These are phyloP conservation scores for Pipa parva DNA, from an alignment of 2,113 vertebrate species.

Conservation along the genomic window DNA sequence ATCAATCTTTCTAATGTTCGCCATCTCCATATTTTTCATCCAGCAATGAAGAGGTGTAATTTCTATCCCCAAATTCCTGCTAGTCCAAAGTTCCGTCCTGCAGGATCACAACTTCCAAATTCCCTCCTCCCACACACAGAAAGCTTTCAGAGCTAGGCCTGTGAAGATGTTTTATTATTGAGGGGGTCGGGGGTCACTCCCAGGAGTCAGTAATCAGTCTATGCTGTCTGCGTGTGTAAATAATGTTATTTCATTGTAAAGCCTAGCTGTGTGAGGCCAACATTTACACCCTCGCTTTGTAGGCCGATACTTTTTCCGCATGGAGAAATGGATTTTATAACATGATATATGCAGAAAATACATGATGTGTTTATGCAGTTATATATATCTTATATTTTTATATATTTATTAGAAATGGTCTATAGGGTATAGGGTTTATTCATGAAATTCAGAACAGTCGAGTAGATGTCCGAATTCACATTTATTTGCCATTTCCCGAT, in stretches of 20 bases:
- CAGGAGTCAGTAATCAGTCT: conserved; percentile 13
- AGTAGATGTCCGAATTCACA: too few species aligned
- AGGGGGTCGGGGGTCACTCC: neutral
- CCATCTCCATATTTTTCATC: too few species aligned
- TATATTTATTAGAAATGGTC: too few species aligned
- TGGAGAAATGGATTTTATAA: too few species aligned
- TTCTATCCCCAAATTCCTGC: neutral
- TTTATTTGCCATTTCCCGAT: too few species aligned
- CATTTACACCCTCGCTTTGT: fast-evolving
- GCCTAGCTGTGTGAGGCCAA: fast-evolving
- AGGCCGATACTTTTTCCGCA: too few species aligned
- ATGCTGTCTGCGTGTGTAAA: conserved; percentile 12
- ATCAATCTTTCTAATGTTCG: too few species aligned
- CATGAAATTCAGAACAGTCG: too few species aligned
- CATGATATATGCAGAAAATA: too few species aligned
- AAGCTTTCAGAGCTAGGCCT: neutral
- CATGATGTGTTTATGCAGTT: too few species aligned
- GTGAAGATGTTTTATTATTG: neutral
- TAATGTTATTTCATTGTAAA: neutral
- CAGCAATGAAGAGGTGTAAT: neutral
- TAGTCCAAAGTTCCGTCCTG: neutral
- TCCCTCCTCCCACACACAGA: conserved; percentile 21
- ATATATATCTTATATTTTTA: too few species aligned
- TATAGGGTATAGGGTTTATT: too few species aligned
- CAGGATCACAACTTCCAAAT: neutral